Base-by-base conservation (phyloP, 2,113 vertebrate species). In the Sapajus apella region DNA sequence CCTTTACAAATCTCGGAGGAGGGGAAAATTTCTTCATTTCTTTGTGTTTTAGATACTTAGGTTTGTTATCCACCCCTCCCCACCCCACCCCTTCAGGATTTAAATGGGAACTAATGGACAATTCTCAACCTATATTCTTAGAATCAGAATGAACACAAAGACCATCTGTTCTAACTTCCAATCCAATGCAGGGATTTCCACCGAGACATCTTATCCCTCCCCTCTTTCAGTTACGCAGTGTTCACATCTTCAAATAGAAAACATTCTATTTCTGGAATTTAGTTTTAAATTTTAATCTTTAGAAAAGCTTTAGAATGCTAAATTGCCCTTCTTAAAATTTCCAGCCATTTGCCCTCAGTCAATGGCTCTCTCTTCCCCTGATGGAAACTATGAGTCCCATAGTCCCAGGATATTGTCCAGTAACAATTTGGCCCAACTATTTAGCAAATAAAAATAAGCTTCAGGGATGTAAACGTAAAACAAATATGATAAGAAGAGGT, bases 261-360 rank as follows among this genome's bases (percentile, higher is more conserved):
- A 32, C n/a, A 77, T 68, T 70, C 30, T 16, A 45, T 37, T 52
- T 93, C 18, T 18, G 58, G 35, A 35, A 68, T 25, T 91, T 56
- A 40, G 79, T 94, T 90, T 73, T 68, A 86, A 6, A 91, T 56
- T 88, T 13, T 79, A 73, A 55, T 79, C 35, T 88, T 95, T 79
- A 96, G 50, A 80, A 35, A 80, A 76, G 10, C 14, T 61, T 58
- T 21, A 88, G 40, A 88, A 82, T 73, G 4, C 12, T 93, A 37
- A 23, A 21, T 35, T 82, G 66, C 80, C 25, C 80, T 77, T 23
- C 27, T 83, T 80, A 17, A 66, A 37, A 61, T 43, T 90, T 79
- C 37, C 16, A 79, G 35, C 40, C 79, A 35, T 68, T 56, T 70
- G 1, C 56, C 43, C 13, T 58, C 17, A 32, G 0, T 56, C 30